A percentile compares a stretch with the other conserved stretches of the same genome.
Evolutionary conservation across 2,113 vertebrate species (phyloP).

Genomic region (Sceloporus undulatus): DNA sequence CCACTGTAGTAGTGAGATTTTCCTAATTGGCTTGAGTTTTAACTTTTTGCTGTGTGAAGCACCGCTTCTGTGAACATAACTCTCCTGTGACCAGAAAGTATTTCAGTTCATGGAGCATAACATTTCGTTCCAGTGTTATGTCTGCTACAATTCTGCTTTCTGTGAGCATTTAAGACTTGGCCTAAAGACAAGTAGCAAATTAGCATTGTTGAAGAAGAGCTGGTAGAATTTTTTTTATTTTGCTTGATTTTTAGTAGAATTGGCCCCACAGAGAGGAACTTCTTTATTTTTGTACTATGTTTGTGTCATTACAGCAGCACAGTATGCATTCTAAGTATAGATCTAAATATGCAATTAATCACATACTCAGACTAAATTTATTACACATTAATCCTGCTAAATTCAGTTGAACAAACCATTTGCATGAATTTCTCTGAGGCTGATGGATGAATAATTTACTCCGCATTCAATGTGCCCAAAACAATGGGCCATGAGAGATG

Average conservation of each 20-base stretch:
- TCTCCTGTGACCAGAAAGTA: neutral
- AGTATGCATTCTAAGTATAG: neutral
- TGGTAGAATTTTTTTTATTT: neutral
- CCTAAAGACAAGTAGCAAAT: neutral
- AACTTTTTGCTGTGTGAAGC: neutral
- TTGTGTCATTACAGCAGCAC: neutral
- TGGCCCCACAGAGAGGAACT: too few relatives aligned
- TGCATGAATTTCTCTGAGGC: neutral
- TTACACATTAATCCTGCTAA: neutral
- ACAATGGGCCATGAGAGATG: too few relatives aligned
- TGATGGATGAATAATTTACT: neutral
- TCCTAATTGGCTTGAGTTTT: neutral
- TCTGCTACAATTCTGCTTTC: neutral
- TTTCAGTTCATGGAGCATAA: neutral
- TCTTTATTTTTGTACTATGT: neutral
- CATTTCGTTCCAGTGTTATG: neutral
- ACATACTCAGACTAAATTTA: neutral
- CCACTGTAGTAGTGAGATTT: neutral
- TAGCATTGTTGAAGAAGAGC: neutral
- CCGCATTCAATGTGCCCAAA: too few relatives aligned
- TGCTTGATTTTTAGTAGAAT: neutral
- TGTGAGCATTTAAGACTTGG: neutral
- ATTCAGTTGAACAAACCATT: neutral
- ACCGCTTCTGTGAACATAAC: neutral
- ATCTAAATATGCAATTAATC: neutral